A percentile compares a stretch with the other conserved stretches of the same genome.
Conservation (phyloP, 1,140 invertebrate species). For the Varroa destructor region DNA sequence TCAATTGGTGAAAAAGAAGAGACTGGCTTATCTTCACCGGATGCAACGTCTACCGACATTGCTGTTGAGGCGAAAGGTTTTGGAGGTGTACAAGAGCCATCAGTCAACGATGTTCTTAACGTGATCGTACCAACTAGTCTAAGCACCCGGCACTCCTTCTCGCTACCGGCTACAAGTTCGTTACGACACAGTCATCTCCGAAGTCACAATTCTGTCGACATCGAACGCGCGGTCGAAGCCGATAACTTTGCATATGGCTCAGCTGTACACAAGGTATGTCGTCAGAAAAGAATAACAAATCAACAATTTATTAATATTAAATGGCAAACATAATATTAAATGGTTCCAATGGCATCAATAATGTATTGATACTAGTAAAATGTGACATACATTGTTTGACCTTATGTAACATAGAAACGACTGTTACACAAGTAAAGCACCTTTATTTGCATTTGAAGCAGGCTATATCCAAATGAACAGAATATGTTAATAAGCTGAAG, state of each 20-base stretch:
- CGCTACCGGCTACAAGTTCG: not conserved
- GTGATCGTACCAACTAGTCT: not conserved
- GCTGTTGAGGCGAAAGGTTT: not conserved
- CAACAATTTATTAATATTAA: too few relatives aligned
- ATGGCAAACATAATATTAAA: too few relatives aligned
- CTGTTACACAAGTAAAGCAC: too few relatives aligned
- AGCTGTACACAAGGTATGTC: not conserved
- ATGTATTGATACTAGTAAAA: too few relatives aligned
- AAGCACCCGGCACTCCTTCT: not conserved
- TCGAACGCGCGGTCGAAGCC: constrained; percentile 20
- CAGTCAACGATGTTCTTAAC: constrained; percentile 21
- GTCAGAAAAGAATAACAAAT: too few relatives aligned
- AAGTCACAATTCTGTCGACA: not conserved
- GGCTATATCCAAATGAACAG: too few relatives aligned
- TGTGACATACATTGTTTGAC: too few relatives aligned
- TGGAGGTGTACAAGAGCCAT: not conserved
- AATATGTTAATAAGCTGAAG: too few relatives aligned
- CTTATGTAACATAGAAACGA: too few relatives aligned
- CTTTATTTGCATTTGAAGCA: too few relatives aligned
- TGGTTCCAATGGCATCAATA: too few relatives aligned
- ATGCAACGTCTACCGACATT: not conserved
- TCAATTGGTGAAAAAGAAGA: not conserved
- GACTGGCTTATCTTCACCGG: not conserved
- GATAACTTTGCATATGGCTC: constrained; percentile 14
- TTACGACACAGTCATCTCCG: not conserved